Percentiles rank a stretch among this genome's conserved stretches.
phyloP scores from a whole-genome alignment of 2,888 invertebrate species.

The Tanytarsus gracilentus region DNA sequence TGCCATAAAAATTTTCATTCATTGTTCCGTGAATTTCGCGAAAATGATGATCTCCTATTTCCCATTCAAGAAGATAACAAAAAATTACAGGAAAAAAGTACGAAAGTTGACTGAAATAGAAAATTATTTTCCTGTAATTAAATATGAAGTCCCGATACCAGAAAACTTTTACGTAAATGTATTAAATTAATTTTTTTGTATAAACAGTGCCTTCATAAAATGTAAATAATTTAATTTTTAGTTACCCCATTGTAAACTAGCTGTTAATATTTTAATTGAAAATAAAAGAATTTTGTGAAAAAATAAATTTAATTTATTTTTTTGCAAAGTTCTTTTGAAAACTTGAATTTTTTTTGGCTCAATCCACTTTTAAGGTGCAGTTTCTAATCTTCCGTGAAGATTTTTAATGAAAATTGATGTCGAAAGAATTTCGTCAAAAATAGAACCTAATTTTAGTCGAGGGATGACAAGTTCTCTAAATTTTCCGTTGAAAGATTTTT shows the following conservation, averaged over 20 bases:
- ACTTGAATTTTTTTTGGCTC: no score
- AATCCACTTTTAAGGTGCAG: no score
- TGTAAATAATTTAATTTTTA: slow-evolving; percentile 7
- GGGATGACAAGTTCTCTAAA: no score
- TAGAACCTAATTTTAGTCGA: no score
- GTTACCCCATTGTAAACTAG: not conserved
- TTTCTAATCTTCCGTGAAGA: no score
- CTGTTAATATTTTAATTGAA: not conserved
- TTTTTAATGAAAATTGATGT: no score
- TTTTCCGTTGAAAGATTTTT: not conserved
- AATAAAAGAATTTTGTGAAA: not conserved
- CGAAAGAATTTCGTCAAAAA: no score
- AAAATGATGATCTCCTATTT: no score
- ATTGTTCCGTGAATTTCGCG: not conserved
- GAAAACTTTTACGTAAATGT: not conserved
- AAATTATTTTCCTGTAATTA: not conserved
- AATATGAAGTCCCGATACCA: not conserved
- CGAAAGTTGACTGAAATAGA: slow-evolving; percentile 2
- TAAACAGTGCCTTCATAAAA: slow-evolving; percentile 5
- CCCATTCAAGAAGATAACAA: not conserved
- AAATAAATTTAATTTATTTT: not conserved
- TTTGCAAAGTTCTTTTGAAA: no score
- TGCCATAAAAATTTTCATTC: not conserved
- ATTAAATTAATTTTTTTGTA: not conserved
- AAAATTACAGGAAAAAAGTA: not conserved